Evolutionary conservation across 2,888 invertebrate genomes (phyloP), one percentile per base, ranked within the genome.

Genomic region (Acrobasis consociella): DNA sequence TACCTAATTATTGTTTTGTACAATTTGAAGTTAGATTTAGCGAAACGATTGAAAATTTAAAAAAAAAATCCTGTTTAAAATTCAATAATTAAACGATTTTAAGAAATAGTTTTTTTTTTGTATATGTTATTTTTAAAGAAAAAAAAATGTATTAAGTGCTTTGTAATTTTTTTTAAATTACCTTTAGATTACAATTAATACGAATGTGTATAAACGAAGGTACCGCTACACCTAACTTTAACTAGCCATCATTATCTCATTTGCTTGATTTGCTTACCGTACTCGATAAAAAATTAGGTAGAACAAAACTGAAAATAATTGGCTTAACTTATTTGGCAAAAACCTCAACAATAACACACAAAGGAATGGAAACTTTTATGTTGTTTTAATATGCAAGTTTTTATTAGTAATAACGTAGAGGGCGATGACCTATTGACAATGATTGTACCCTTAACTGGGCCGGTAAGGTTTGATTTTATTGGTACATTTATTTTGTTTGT

Each of bases 1-100:
- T n/a, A n/a, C n/a, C n/a, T n/a, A 58, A 49, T 58, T 58, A 37
- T 56, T 56, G 42, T 42, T 56, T 42, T 56, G 8, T 17, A 13
- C 42, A 13, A 13, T 22, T 38, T 31, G 7, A 7, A 31, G 7
- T 5, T 7, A 8, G 22, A 22, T 22, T 22, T 22, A 31, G 31
- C 7, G 5, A 7, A 31, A 31, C 31, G 31, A 31, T 31, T 31
- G 31, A 31, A 31, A 31, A 31, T 31, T 7, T 7, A 31, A 31
- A 7, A 8, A 31, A 8, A 31, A 31, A 7, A 31, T 2, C 5
- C 31, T 5, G 7, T 31, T 31, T 31, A 31, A 31, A 31, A 31
- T 31, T 0, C 2, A 31, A 7, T 31, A 7, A 31, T 31, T 31
- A 31, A 31, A 31, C 31, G 2, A 31, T 31, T 7, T 2, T 5